These are phyloP conservation scores for Trichonephila clavata DNA, from an alignment of 1,140 invertebrate species.

Conservation along the genomic window DNA sequence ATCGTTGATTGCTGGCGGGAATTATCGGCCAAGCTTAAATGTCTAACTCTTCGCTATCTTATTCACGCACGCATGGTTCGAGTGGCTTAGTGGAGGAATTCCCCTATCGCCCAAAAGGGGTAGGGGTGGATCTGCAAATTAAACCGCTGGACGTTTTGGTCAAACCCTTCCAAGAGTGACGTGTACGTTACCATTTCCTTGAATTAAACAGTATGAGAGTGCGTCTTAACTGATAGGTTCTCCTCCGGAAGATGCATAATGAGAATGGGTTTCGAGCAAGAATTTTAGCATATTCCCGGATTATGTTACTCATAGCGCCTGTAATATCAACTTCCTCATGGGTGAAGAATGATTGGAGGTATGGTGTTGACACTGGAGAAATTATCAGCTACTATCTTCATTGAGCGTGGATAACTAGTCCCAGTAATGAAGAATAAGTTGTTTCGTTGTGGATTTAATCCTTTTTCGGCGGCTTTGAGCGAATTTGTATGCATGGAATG, in stretches of 20 bases:
- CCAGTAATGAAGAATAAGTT: not conserved
- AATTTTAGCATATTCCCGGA: conserved; percentile 5
- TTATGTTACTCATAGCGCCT: not conserved
- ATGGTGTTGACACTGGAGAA: not conserved
- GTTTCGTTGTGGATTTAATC: not conserved
- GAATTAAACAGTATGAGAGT: not conserved
- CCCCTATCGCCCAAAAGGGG: conserved; percentile 5
- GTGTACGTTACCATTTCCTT: conserved; percentile 14
- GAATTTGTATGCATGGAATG: no score
- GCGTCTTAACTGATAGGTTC: not conserved
- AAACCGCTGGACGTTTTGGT: conserved; percentile 54
- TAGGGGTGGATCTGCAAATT: conserved; percentile 58
- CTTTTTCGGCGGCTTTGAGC: no score
- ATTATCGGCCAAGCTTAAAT: conserved; percentile 71
- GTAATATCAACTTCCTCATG: not conserved
- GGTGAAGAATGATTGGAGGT: not conserved
- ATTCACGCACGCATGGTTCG: conserved; percentile 66
- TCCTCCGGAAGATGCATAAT: not conserved
- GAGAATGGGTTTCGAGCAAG: not conserved
- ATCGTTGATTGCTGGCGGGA: conserved; percentile 68
- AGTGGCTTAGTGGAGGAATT: conserved; percentile 47
- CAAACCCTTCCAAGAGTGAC: not conserved
- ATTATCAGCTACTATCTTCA: not conserved
- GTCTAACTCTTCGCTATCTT: conserved; percentile 74
- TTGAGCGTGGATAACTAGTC: not conserved